These are phyloP conservation scores for Acyrthosiphon pisum DNA, from an alignment of 1,140 invertebrate species.

Conservation along the genomic window DNA sequence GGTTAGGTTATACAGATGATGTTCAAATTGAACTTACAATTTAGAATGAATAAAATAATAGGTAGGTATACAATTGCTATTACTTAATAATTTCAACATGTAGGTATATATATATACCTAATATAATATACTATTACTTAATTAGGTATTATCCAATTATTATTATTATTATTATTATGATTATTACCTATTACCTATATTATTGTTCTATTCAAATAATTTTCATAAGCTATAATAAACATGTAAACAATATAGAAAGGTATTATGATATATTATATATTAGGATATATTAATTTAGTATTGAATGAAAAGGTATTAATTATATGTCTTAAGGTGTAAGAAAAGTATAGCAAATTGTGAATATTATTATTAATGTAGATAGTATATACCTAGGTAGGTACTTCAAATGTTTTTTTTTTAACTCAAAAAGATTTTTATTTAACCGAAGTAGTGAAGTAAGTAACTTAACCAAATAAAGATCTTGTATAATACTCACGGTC, in stretches of 20 bases:
- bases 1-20: no score
- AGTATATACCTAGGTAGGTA: background rate
- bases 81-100: background rate
- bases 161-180: no score
- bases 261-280: no score
- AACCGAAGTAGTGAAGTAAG: no score
- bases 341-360: background rate
- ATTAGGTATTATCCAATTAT: no score
- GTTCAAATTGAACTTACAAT: no score
- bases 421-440: background rate
- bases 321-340: background rate
- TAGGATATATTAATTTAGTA: no score
- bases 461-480: background rate
- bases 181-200: background rate
- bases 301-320: background rate
- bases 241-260: background rate
- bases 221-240: background rate
- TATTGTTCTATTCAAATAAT: background rate
- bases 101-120: no score
- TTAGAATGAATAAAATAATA: no score
- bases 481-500: background rate
- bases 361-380: background rate
- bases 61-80: no score
- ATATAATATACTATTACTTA: no score
- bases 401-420: background rate